A percentile compares a stretch with the other conserved stretches of the same genome.
Evolutionary conservation across 2,797 vertebrate species (phyloP).

Genomic region (Chrysocyon brachyurus): DNA sequence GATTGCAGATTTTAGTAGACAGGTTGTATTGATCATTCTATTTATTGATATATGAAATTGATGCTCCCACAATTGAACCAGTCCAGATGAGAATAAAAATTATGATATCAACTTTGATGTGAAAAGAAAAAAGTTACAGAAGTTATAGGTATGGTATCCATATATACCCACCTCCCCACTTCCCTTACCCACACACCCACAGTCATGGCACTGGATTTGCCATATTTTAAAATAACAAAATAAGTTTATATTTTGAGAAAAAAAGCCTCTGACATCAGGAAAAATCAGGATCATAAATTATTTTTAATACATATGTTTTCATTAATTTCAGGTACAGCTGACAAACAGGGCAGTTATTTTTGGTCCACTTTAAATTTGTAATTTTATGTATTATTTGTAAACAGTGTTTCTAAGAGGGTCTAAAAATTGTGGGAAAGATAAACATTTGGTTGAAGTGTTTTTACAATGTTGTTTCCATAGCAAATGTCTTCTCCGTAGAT

Average conservation of each 20-base stretch:
- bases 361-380: slow-evolving; percentile 10
- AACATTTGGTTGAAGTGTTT: slow-evolving; percentile 25
- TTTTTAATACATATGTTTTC: slow-evolving; percentile 20
- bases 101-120: background rate
- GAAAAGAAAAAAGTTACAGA: background rate
- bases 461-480: slow-evolving; percentile 13
- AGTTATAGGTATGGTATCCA: background rate
- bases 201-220: background rate
- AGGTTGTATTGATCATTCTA: background rate
- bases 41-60: background rate
- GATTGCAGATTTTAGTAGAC: background rate
- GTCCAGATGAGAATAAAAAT: background rate
- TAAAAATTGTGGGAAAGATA: background rate
- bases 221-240: slow-evolving; percentile 50
- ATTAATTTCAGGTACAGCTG: background rate
- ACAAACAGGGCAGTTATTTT: background rate
- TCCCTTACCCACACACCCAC: background rate
- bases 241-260: background rate
- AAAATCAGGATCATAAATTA: slow-evolving; percentile 30
- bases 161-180: background rate
- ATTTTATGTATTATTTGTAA: slow-evolving; percentile 46
- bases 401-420: slow-evolving; percentile 12
- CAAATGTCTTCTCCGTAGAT: background rate
- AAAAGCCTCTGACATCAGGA: background rate
- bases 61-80: background rate